Conservation (phyloP, 2,888 invertebrate genomes). For the Venusia cambrica region DNA sequence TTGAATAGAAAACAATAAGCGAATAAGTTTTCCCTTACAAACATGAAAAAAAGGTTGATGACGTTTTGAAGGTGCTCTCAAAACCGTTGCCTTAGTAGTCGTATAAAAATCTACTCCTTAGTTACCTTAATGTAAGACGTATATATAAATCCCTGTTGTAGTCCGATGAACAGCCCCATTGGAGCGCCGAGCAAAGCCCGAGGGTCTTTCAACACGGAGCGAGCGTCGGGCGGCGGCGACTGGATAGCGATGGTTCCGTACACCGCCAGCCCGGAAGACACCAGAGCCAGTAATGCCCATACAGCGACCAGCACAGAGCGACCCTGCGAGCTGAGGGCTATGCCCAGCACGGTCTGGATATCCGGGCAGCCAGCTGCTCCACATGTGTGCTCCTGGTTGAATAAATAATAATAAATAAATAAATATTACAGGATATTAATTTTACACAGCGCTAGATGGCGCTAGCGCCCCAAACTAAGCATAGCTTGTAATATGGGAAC, state of each 20-base stretch:
- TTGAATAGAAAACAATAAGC: too few species aligned
- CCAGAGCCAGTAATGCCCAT: conserved; percentile 58
- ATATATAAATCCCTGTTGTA: conserved; percentile 92
- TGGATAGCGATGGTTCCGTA: conserved; percentile 60
- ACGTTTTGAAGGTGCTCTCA: too few species aligned
- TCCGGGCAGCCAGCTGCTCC: conserved; percentile 68
- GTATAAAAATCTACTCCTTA: too few species aligned
- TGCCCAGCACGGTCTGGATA: conserved; percentile 52
- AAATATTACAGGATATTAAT: too few species aligned
- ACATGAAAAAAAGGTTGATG: too few species aligned
- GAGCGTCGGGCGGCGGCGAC: conserved; percentile 58
- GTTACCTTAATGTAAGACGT: conserved; percentile 90
- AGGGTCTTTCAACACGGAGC: conserved; percentile 78
- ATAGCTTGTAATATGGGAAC: too few species aligned
- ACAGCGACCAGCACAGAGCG: conserved; percentile 54
- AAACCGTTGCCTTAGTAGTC: too few species aligned
- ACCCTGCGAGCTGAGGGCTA: conserved; percentile 57
- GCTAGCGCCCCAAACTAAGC: too few species aligned
- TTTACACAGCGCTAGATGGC: too few species aligned
- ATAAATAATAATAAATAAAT: too few species aligned
- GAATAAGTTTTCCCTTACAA: too few species aligned
- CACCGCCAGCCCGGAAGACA: conserved; percentile 54
- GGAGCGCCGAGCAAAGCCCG: conserved; percentile 87
- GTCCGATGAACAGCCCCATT: conserved; percentile 89
- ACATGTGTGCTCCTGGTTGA: conserved; percentile 60